Evolutionary conservation across 2,888 invertebrate genomes (phyloP).

Genomic region (Dynastes tityus): DNA sequence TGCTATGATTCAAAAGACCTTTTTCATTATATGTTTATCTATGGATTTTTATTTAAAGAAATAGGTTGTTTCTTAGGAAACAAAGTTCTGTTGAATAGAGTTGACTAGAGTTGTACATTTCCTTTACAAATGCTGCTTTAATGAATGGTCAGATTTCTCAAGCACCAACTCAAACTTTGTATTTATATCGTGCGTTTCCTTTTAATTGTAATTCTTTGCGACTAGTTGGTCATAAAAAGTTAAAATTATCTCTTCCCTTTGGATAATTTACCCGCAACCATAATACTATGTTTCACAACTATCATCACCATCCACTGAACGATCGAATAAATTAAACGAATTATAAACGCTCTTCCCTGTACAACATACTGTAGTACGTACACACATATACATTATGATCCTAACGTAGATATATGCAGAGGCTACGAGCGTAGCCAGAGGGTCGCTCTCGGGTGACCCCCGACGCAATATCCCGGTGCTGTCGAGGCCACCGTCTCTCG

Average conservation of each 20-base stretch:
- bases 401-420: constrained; percentile 6
- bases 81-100: too few species aligned
- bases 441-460: constrained; percentile 10
- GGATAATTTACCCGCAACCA: constrained; percentile 9
- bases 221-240: background rate
- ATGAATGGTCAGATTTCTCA: too few species aligned
- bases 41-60: too few species aligned
- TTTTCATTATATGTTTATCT: too few species aligned
- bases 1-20: too few species aligned
- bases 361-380: background rate
- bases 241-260: background rate
- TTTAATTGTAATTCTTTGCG: too few species aligned
- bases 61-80: too few species aligned
- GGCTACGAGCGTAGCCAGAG: constrained; percentile 27
- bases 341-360: constrained; percentile 20
- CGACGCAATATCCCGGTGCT: constrained; percentile 38
- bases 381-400: constrained; percentile 2
- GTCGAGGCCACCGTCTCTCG: constrained; percentile 56
- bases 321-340: constrained; percentile 36
- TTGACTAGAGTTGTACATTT: too few species aligned
- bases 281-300: background rate
- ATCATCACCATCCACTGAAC: background rate
- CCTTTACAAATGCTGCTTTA: too few species aligned
- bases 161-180: too few species aligned
- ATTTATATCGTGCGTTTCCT: too few species aligned